Base-by-base conservation (phyloP, 2,888 invertebrate species). In the Zygaena filipendulae region DNA sequence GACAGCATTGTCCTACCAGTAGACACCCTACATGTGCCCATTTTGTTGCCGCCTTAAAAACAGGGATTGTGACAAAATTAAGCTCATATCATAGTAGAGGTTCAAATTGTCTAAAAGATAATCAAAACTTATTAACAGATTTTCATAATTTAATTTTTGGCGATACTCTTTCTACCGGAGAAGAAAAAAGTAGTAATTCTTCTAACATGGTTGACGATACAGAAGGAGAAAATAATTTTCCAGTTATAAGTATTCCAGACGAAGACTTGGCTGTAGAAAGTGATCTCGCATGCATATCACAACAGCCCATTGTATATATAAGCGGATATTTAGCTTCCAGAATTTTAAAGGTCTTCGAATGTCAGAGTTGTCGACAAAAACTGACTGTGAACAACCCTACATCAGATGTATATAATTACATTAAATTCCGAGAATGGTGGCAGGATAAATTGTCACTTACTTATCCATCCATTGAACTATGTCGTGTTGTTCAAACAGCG, bases 1-100 rank as follows among this genome's bases (percentile, higher is more conserved):
- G 33, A 6, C 36, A 38, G 20, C 34, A 34, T 21, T 22, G 32
- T 13, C 30, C 31, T 5, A 37, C 37, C 19, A 27, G 35, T 8
- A 20, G 22, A 23, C 30, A 35, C 19, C 30, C 34, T 3, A 38
- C 32, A 1, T 23, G 16, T 11, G 4, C 19, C n/a, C 16, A 23
- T 28, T 32, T 37, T 20, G 21, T 13, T 6, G 27, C 26, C 4
- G 36, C 28, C 11, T 18, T 30, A 7, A 32, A 32, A 23, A 22
- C 32, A 1, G 11, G 19, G 1, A 24, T 27, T 6, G 7, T 30
- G 3, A 22, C 25, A 10, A 11, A 18, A 10, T 8, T 34, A 13
- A 28, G 8, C 13, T 24, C 28, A 6, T 30, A 30, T 10, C 10
- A 11, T 6, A 31, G 32, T 13, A 20, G 11, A 6, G 13, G 21